These are phyloP conservation scores for Xenopus petersii DNA, from an alignment of 2,797 vertebrate species.

Conservation along the genomic window DNA sequence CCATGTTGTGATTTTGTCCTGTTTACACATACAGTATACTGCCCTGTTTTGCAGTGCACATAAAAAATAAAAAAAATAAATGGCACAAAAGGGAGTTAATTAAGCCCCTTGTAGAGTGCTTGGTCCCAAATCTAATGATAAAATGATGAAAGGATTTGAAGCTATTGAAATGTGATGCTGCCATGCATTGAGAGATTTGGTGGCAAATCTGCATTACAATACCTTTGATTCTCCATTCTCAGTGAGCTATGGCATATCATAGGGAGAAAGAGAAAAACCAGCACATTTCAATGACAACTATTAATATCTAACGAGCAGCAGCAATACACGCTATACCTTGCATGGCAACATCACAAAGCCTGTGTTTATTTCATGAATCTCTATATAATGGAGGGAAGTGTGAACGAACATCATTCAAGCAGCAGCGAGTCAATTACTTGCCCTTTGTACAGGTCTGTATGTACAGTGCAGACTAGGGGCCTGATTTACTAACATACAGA, in stretches of 20 bases:
- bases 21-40: not conserved
- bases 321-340: too few relatives aligned
- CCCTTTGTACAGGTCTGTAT: too few relatives aligned
- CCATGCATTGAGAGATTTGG: constrained; percentile 42
- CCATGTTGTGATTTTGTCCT: not conserved
- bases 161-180: constrained; percentile 49
- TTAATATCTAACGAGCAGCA: constrained; percentile 31
- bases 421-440: too few relatives aligned
- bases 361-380: too few relatives aligned
- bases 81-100: constrained; percentile 34
- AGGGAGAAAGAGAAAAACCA: constrained; percentile 15
- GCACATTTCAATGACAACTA: constrained; percentile 48
- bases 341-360: too few relatives aligned
- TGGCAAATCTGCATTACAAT: constrained; percentile 47
- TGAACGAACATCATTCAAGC: too few relatives aligned
- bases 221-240: constrained; percentile 44
- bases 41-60: not conserved
- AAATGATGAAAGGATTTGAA: constrained; percentile 45
- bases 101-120: constrained; percentile 28
- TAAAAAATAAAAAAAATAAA: not conserved
- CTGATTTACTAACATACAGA: too few relatives aligned
- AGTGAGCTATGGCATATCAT: constrained; percentile 34
- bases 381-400: too few relatives aligned
- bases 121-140: constrained; percentile 41
- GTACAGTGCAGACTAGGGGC: too few relatives aligned